Base-by-base conservation (phyloP, 2,797 vertebrate species). In the Lerista edwardsae region DNA sequence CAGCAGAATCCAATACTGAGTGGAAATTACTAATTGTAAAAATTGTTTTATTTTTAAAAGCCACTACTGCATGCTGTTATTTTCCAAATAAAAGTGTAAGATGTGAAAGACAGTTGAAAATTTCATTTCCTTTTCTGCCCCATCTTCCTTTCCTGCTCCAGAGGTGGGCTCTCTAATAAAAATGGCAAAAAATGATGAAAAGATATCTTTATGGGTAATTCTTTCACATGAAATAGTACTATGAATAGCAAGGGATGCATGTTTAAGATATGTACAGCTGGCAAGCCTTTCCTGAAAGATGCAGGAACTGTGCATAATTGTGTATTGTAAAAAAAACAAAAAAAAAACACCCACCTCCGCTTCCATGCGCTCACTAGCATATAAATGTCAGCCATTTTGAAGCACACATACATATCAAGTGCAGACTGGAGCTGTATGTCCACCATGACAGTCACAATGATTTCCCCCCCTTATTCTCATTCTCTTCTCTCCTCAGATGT, bases 331-430 rank as follows among this genome's bases (percentile, higher is more conserved):
- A 93, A 83, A 51, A 64, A 79, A 86, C 90, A 79, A 55, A 85
- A 87, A 93, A 83, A 51, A 61, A 78, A 80, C 90, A 80, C 47
- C 51, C 41, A 55, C 71, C 36, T 84, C 82, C 62, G 15, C 34
- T 57, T 55, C 34, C 86, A 39, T 61, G 85, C 75, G 11, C 68
- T 83, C 34, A 6, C 88, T 39, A 64, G 88, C 67, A 17, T 72
- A 82, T 81, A 81, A 65, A 23, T 78, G 82, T 86, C 91, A 91
- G 94, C 93, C 88, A 83, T 88, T 80, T 89, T 83, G 88, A 84
- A 85, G 57, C 81, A 74, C 81, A 74, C 72, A 4, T 76, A n/a
- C 85, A 72, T 86, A 72, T 90, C 80, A 62, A 5, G 8, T 1
- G 4, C 87, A 47, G 83, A 81, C 86, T 90, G 88, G 87, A 79